phyloP scores from a whole-genome alignment of 2,113 vertebrate species.

The Atlantisia rogersi region DNA sequence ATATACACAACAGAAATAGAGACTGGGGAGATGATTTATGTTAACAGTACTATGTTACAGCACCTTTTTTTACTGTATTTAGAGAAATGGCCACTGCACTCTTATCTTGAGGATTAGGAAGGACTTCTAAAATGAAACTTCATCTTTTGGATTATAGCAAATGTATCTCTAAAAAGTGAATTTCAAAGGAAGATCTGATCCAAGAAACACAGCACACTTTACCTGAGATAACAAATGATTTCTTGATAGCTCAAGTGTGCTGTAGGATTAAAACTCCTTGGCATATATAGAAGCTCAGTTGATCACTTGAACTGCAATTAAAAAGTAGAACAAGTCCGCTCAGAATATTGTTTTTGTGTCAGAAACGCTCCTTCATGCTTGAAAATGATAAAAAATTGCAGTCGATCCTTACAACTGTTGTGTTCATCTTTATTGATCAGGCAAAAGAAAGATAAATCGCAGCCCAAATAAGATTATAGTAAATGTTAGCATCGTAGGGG shows the following conservation, averaged over 20 bases:
- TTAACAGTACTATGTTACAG: background rate
- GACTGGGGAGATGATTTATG: background rate
- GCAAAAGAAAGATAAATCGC: conserved; percentile 83
- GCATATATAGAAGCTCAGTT: background rate
- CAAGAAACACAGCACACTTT: background rate
- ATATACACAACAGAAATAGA: background rate
- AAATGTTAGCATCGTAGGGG: conserved; percentile 69
- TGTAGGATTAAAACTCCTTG: conserved; percentile 54
- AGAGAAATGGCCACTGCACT: background rate
- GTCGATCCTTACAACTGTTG: conserved; percentile 84
- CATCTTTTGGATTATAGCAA: background rate
- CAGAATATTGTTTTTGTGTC: conserved; percentile 76
- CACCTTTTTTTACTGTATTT: background rate
- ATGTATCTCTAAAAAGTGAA: background rate
- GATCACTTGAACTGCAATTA: conserved; percentile 62
- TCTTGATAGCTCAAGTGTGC: conserved; percentile 16
- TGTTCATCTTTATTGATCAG: conserved; percentile 87
- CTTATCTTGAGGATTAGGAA: background rate
- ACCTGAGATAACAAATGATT: conserved; percentile 49
- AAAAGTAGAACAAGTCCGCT: conserved; percentile 48
- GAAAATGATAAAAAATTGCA: conserved; percentile 84
- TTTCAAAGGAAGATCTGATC: background rate
- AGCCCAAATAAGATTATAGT: conserved; percentile 78
- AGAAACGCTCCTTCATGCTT: conserved; percentile 73
- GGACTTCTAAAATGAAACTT: background rate